These are phyloP conservation scores for Pristionchus fissidentatus DNA, from an alignment of 2,888 invertebrate genomes.

Conservation along the genomic window DNA sequence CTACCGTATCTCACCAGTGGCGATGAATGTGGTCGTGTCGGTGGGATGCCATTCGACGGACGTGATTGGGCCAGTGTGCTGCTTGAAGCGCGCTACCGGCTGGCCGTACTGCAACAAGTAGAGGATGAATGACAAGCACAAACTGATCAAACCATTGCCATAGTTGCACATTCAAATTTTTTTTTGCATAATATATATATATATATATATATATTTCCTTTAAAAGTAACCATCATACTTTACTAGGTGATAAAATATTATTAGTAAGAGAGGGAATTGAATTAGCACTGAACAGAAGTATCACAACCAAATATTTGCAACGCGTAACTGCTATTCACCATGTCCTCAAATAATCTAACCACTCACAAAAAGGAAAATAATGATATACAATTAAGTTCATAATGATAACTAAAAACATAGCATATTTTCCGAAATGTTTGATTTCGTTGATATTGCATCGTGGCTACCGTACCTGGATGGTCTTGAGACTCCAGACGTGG, in stretches of 20 bases:
- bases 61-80: conserved; percentile 92
- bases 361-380: no score
- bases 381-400: no score
- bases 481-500: conserved; percentile 94
- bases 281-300: no score
- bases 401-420: neutral
- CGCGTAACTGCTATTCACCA: neutral
- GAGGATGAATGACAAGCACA: neutral
- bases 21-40: conserved; percentile 93
- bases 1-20: conserved; percentile 81
- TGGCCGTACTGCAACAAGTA: conserved; percentile 78
- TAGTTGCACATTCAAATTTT: no score
- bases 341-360: no score
- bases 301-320: no score
- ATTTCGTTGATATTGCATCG: no score
- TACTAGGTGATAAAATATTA: neutral
- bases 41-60: conserved; percentile 95
- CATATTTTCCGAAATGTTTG: no score
- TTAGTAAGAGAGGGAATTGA: no score
- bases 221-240: no score
- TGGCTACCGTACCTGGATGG: conserved; percentile 82
- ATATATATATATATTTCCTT: neutral
- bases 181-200: no score
- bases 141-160: conserved; percentile 1
- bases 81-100: conserved; percentile 93